A percentile compares a stretch with the other conserved stretches of the same genome.
Conservation (phyloP, 2,888 invertebrate genomes). For the Clepsis dumicolana region DNA sequence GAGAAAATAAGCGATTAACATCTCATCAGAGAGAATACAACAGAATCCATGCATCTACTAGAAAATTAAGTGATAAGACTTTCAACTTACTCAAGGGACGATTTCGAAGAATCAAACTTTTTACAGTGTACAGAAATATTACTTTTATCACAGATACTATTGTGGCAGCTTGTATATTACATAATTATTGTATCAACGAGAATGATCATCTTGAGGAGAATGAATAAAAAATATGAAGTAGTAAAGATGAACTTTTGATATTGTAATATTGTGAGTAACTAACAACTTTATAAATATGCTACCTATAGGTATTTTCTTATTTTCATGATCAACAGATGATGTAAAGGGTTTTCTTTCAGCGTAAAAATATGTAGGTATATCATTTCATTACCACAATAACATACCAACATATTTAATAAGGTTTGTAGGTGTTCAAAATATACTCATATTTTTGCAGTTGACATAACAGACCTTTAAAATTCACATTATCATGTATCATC, state of each 20-base stretch:
- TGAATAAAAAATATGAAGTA: slow-evolving; percentile 45
- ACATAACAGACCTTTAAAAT: too few species aligned
- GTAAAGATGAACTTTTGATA: neutral
- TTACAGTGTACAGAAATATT: slow-evolving; percentile 69
- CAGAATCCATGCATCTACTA: slow-evolving; percentile 59
- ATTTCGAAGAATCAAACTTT: slow-evolving; percentile 65
- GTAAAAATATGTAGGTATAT: too few species aligned
- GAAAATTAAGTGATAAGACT: slow-evolving; percentile 68
- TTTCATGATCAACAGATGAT: neutral
- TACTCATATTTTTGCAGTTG: too few species aligned
- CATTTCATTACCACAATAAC: too few species aligned
- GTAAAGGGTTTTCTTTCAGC: too few species aligned
- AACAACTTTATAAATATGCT: neutral
- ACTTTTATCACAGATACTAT: slow-evolving; percentile 69
- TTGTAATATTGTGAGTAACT: neutral
- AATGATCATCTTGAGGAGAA: slow-evolving; percentile 62
- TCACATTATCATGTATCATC: too few species aligned
- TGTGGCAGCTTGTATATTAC: slow-evolving; percentile 71
- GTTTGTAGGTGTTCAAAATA: too few species aligned
- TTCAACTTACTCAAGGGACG: slow-evolving; percentile 64
- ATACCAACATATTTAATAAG: too few species aligned
- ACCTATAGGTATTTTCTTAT: neutral
- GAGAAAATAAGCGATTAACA: slow-evolving; percentile 68
- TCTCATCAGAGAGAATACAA: slow-evolving; percentile 67
- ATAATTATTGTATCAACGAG: slow-evolving; percentile 70